A percentile compares a stretch with the other conserved stretches of the same genome.
Evolutionary conservation across 2,797 vertebrate species (phyloP).

Genomic region (Neomorphus geoffroyi): DNA sequence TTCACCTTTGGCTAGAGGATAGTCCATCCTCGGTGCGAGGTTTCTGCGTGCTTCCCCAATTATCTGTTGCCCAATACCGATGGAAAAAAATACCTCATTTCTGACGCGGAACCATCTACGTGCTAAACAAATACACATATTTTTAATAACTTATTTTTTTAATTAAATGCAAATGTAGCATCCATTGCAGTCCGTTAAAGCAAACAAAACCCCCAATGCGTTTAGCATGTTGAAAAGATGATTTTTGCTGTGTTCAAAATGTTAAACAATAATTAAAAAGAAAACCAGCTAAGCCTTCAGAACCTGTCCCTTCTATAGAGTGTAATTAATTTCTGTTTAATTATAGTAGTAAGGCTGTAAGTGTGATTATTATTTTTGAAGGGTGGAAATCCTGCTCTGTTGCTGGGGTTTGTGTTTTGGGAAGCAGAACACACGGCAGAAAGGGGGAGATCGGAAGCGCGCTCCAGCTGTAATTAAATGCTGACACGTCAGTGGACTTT

Average conservation of each 20-base stretch:
- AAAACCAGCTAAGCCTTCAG: conserved; percentile 6
- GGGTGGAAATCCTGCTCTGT: neutral
- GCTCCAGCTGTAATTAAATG: neutral
- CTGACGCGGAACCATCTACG: neutral
- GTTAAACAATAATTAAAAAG: conserved; percentile 37
- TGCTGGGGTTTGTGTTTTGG: neutral
- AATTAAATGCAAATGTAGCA: conserved; percentile 44
- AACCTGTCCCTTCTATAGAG: conserved; percentile 17
- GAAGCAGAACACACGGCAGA: neutral
- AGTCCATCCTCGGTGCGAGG: neutral
- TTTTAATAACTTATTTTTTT: conserved; percentile 48
- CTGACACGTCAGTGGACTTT: neutral
- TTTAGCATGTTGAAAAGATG: conserved; percentile 35
- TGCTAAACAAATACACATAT: neutral
- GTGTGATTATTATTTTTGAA: neutral
- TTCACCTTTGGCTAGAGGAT: accelerated
- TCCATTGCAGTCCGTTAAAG: conserved; percentile 33
- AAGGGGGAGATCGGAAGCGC: neutral
- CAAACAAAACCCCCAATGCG: neutral
- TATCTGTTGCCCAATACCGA: neutral
- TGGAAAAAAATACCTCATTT: neutral
- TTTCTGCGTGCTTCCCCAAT: neutral
- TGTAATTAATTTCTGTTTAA: conserved; percentile 24
- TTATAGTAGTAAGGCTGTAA: neutral
- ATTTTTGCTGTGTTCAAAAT: conserved; percentile 42